Evolutionary conservation across 64 coral and sea anemone genomes (phyloP).

Genomic region (Astreopora myriophthalma): DNA sequence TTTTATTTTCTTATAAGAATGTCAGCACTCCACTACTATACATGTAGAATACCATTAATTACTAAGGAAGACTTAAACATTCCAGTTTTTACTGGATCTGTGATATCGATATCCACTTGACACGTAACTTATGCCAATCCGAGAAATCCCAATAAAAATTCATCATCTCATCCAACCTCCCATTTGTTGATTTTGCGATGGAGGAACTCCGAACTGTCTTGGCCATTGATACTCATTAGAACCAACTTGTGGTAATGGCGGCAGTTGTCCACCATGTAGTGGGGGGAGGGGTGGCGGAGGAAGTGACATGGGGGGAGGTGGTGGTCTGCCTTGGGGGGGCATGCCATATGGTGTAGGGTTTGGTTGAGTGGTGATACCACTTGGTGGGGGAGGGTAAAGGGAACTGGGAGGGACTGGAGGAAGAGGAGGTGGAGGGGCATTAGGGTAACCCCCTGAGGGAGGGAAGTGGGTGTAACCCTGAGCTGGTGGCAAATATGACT

Average conservation of each 20-base stretch:
- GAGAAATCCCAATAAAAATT: neutral
- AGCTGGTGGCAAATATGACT: constrained; percentile 49
- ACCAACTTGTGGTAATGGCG: constrained; percentile 50
- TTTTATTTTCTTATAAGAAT: no score
- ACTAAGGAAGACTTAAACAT: no score
- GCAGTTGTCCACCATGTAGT: constrained; percentile 49
- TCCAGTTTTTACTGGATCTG: neutral
- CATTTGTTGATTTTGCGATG: constrained; percentile 68
- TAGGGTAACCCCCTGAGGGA: constrained; percentile 41
- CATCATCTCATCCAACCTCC: constrained; percentile 96
- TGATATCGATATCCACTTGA: neutral
- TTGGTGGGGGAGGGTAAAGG: constrained; percentile 75
- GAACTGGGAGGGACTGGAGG: constrained; percentile 35
- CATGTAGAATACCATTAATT: neutral
- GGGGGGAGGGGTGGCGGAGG: constrained; percentile 82
- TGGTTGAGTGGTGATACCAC: constrained; percentile 61
- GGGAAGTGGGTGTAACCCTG: constrained; percentile 55
- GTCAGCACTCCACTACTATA: no score
- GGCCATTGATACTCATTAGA: constrained; percentile 79
- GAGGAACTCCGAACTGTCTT: constrained; percentile 81
- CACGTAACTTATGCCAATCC: neutral
- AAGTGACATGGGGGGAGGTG: constrained; percentile 35
- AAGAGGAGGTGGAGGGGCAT: constrained; percentile 22
- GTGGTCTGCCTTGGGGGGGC: constrained; percentile 30
- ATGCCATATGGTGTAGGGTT: constrained; percentile 76